Evolutionary conservation across 1,140 invertebrate species (phyloP), one percentile per base, ranked within the genome.

Genomic region (Pissodes strobi): DNA sequence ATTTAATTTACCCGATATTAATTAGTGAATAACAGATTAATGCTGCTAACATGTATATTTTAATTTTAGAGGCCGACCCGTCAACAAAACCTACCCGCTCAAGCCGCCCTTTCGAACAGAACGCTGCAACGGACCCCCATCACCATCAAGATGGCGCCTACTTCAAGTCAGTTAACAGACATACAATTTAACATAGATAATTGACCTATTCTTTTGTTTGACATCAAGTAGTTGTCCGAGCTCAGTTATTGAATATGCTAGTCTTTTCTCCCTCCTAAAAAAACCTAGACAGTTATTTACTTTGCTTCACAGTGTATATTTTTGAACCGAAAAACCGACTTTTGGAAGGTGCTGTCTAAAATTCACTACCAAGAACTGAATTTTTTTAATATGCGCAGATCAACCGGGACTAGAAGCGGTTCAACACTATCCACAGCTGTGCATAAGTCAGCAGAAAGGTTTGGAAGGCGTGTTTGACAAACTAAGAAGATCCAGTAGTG

Each of bases 131-230:
- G 75, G 78, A 86, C 65, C 80, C 84, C 72, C 75, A 82, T 72
- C 73, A 85, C 78, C 74, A 82, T 81, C 71, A 86, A 82, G 79
- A 80, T 87, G 73, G 81, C 85, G 59, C 81, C 84, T 41, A 83
- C 85, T 63, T 81, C 85, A 79, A 82, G 85, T 87, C 74, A 82
- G 79, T 78, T 66, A 65, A 68, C 41, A 53, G 69, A 75, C 71
- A 66, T 76, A 59, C 69, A 73, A 62, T 70, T 74, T 57, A 69
- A 74, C 63, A 49, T 72, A 57, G 64, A 74, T 69, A 67, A 64
- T 38, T 64, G 52, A 62, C 58, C 23, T 15, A 22, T 46, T 19
- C 17, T 52, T 52, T 58, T n/a, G 8, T 51, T 43, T 46, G 15
- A 55, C 51, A 18, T 53, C n/a, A 25, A 41, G 13, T 1, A 41